Evolutionary conservation across 2,888 invertebrate species (phyloP).

Genomic region (Tanypteryx hageni): DNA sequence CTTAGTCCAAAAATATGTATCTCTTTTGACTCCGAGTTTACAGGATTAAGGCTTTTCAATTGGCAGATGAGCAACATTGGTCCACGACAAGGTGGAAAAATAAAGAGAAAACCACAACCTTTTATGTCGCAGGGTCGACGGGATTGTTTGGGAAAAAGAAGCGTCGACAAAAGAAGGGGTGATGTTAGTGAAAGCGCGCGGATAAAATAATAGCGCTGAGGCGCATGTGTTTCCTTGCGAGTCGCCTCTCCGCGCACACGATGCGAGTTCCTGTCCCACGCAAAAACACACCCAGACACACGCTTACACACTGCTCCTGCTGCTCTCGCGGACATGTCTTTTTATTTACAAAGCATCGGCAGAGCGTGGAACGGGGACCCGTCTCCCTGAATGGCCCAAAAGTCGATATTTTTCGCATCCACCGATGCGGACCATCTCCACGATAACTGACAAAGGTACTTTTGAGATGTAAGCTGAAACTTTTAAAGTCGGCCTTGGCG

Average conservation of each 20-base stretch:
- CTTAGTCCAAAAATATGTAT: neutral
- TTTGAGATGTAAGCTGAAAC: too few relatives aligned
- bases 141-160: conserved; percentile 15
- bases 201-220: neutral
- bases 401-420: conserved; percentile 9
- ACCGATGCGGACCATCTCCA: neutral
- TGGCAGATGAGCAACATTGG: neutral
- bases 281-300: neutral
- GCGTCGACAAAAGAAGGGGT: neutral
- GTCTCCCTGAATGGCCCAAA: conserved; percentile 13
- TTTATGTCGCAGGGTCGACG: conserved; percentile 27
- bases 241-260: neutral
- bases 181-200: neutral
- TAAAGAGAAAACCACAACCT: neutral
- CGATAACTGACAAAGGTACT: too few relatives aligned
- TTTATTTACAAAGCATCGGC: conserved; percentile 14
- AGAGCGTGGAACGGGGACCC: neutral
- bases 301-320: too few relatives aligned
- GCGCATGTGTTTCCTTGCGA: neutral
- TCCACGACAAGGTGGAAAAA: neutral
- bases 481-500: too few relatives aligned
- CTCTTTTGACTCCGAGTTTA: neutral
- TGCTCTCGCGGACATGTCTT: neutral
- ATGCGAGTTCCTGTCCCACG: neutral
- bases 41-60: neutral